Base-by-base conservation (phyloP, 2,797 vertebrate genomes). In the Carapus acus region DNA sequence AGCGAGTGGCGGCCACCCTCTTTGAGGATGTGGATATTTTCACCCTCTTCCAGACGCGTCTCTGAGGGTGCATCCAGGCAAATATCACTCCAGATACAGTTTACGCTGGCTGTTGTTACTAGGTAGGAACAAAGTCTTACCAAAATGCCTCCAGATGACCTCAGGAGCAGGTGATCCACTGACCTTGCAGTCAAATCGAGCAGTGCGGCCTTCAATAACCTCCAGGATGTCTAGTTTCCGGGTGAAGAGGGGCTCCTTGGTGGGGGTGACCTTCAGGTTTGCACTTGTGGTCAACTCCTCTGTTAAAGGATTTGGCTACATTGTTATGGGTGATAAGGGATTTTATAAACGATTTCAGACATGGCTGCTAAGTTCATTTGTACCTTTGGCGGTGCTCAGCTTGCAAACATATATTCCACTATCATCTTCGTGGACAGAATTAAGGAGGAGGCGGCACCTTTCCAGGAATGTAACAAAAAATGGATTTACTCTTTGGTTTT, bases 391-490 rank as follows among this genome's bases (percentile, higher is more conserved):
- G 0, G 93, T 94, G 86, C 91, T 96, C 71, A 97, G 87, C 78
- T 97, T 98, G 88, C 95, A 98, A 13, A 89, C 94, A 83, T 98
- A 98, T 29, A 83, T 76, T 2, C 93, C 95, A 0, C 91, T 94
- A 77, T 98, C 94, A 1, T 97, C 93, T 77, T 98, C 95, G 0
- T 98, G 94, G 16, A 97, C 93, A 1, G 93, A 97, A 64, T 92
- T 93, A 7, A 97, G 87, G 71, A 94, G 85, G 53, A 97, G 88
- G 31, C 91, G 89, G 75, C 94, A 97, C 62, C 85, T 87, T 36
- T 1, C 2, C 2, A n/a, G n/a, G n/a, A 7, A 50, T 2, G 6
- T 48, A 46, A 48, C 1, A 33, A 2, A 9, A 9, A 34, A 1
- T 16, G 17, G n/a, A n/a, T n/a, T n/a, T n/a, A n/a, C n/a, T n/a